Base-by-base conservation (phyloP, 2,888 invertebrate genomes). In the Sisyra nigra region DNA sequence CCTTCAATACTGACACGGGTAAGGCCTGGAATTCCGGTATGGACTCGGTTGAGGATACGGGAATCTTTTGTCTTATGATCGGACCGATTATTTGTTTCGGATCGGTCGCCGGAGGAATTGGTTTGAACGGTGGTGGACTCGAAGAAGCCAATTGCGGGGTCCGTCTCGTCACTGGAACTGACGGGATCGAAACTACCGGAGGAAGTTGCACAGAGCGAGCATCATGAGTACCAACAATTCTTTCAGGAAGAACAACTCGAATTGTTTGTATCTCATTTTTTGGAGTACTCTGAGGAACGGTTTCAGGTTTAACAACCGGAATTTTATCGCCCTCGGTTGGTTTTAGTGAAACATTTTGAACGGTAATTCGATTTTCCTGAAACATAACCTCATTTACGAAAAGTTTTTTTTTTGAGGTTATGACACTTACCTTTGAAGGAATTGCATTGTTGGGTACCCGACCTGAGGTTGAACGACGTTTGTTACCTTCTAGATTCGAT, bases 81-180 rank as follows among this genome's bases (percentile, higher is more conserved):
- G 37, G 11, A 6, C 37, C 37, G 19, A 37, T 37, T 8, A 37
- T 32, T 32, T 31, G 14, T 31, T 40, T 40, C 31, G 32, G 17
- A 42, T 35, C 31, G 4, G 19, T 14, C 11, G 73, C 75, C 17
- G 78, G 72, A 35, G 85, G 83, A 48, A 86, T 68, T 0, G 86
- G 86, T 55, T 73, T 80, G 61, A 87, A 87, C 0, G 83, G 77
- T 29, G 87, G 74, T 7, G 73, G 72, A 61, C 72, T 62, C 2
- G 69, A 67, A 51, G 71, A 57, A 13, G 18, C 11, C 10, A 30
- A 30, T 30, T 30, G 31, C 9, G n/a, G 33, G 5, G 14, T 8
- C 9, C 14, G 3, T 33, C 33, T 4, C n/a, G n/a, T 17, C 18
- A 18, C 19, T 10, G 9, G 17, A 10, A 38, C 29, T 38, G 38